Percentiles rank a stretch among this genome's conserved stretches.
Conservation (phyloP, 1,140 invertebrate genomes). For the Zelostemma sp. region DNA sequence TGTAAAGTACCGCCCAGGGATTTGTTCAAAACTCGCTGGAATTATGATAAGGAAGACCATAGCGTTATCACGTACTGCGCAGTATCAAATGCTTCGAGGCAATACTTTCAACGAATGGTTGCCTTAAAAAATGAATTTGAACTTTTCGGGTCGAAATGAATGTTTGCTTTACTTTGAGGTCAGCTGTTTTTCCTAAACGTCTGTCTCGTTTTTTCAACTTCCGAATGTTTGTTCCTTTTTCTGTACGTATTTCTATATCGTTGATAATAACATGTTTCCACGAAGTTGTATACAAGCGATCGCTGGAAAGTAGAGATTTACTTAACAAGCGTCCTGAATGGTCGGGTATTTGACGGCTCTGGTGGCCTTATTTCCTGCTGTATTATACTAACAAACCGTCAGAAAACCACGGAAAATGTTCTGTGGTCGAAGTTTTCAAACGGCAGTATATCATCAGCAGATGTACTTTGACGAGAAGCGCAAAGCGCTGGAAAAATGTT, state of each 20-base stretch:
- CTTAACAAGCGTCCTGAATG: background rate
- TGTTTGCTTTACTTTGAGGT: no score
- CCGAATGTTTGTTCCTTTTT: no score
- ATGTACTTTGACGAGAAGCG: slow-evolving; percentile 3
- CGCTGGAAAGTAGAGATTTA: background rate
- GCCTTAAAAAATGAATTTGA: no score
- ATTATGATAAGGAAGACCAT: slow-evolving; percentile 3
- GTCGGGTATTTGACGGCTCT: background rate
- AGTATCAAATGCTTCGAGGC: no score
- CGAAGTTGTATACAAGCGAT: background rate
- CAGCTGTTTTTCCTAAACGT: background rate
- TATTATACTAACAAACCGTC: slow-evolving; percentile 15
- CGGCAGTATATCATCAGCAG: background rate
- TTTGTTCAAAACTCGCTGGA: slow-evolving; percentile 7
- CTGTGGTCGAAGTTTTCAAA: background rate
- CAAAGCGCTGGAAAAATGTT: slow-evolving; percentile 4
- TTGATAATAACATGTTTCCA: slow-evolving; percentile 13
- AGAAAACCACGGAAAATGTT: slow-evolving; percentile 8
- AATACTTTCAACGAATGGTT: no score
- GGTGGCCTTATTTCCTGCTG: background rate
- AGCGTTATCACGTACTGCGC: slow-evolving; percentile 6
- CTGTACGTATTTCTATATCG: background rate
- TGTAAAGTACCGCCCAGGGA: slow-evolving; percentile 1
- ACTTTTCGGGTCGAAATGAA: no score
- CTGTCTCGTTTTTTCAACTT: no score